Percentiles rank a stretch among this genome's conserved stretches.
These are phyloP conservation scores for Nymphalis polychloros DNA, from an alignment of 2,888 invertebrate genomes.

Conservation along the genomic window DNA sequence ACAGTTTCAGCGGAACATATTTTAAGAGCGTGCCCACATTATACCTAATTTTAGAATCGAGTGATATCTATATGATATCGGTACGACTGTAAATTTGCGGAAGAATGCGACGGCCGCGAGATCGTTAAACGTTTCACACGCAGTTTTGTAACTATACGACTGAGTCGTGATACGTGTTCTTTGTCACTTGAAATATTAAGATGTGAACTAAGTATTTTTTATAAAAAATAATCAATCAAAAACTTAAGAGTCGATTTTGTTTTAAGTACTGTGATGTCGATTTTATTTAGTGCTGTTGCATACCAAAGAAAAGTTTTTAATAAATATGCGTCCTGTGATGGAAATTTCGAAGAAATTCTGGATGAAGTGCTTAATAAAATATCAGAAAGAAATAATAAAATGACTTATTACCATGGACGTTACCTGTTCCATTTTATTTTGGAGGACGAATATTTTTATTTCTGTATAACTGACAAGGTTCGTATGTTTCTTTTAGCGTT, in stretches of 20 bases:
- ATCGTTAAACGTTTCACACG: slow-evolving; percentile 26
- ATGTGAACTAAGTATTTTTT: not conserved
- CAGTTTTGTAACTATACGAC: slow-evolving; percentile 23
- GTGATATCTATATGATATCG: slow-evolving; percentile 51
- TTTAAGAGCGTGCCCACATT: slow-evolving; percentile 52
- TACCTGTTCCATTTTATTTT: slow-evolving; percentile 90
- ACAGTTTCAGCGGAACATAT: slow-evolving; percentile 61
- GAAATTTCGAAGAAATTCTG: slow-evolving; percentile 95
- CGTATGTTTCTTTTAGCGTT: slow-evolving; percentile 55
- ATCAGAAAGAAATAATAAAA: slow-evolving; percentile 88
- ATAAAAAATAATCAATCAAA: slow-evolving; percentile 1
- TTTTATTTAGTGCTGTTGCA: slow-evolving; percentile 93
- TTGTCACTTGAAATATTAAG: not conserved
- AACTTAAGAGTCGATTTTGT: not conserved
- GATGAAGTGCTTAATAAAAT: slow-evolving; percentile 92
- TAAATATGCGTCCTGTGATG: slow-evolving; percentile 94
- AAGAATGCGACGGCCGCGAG: slow-evolving; percentile 41
- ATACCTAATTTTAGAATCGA: slow-evolving; percentile 56
- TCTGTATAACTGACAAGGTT: slow-evolving; percentile 97
- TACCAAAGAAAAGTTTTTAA: slow-evolving; percentile 88
- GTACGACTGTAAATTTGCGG: slow-evolving; percentile 45
- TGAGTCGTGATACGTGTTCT: not conserved
- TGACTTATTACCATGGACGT: slow-evolving; percentile 89
- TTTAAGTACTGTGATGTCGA: slow-evolving; percentile 86
- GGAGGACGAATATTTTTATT: slow-evolving; percentile 90